A percentile compares a stretch with the other conserved stretches of the same genome.
These are phyloP conservation scores for Yponomeuta malinellus DNA, from an alignment of 2,888 invertebrate genomes.

Conservation along the genomic window DNA sequence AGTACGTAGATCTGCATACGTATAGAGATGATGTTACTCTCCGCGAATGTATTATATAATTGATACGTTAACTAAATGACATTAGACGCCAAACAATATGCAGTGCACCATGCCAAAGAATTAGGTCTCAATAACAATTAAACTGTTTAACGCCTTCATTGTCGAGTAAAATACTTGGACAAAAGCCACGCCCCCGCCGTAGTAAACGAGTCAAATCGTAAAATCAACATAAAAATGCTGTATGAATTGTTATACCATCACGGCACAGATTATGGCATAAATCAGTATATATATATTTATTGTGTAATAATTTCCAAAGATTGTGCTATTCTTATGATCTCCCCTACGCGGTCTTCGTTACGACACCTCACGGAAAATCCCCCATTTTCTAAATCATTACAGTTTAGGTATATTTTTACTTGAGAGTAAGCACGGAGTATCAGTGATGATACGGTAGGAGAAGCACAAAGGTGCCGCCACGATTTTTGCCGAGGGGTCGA, in stretches of 20 bases:
- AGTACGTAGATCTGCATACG: conserved; percentile 20
- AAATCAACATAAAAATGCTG: neutral
- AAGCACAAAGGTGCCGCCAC: conserved; percentile 11
- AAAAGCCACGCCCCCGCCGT: conserved; percentile 1
- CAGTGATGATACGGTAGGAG: neutral
- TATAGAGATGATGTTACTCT: conserved; percentile 14
- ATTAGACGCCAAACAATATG: conserved; percentile 2
- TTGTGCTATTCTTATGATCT: no score
- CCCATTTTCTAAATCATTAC: neutral
- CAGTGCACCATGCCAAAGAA: conserved; percentile 7
- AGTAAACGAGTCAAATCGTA: neutral
- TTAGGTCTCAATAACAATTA: conserved; percentile 2
- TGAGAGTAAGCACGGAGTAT: conserved; percentile 11
- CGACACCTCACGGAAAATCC: neutral
- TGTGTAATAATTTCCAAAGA: no score
- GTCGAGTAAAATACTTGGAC: conserved; percentile 8
- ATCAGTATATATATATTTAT: neutral
- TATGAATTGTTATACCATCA: neutral
- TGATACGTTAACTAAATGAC: neutral
- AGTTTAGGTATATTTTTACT: conserved; percentile 6
- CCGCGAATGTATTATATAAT: conserved; percentile 8
- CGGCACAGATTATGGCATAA: neutral
- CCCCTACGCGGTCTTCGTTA: no score
- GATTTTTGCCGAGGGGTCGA: conserved; percentile 19
- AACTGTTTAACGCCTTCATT: neutral